Percentiles rank a stretch among this genome's conserved stretches.
Conservation (phyloP, 2,888 invertebrate genomes). For the Stratiomys singularior region DNA sequence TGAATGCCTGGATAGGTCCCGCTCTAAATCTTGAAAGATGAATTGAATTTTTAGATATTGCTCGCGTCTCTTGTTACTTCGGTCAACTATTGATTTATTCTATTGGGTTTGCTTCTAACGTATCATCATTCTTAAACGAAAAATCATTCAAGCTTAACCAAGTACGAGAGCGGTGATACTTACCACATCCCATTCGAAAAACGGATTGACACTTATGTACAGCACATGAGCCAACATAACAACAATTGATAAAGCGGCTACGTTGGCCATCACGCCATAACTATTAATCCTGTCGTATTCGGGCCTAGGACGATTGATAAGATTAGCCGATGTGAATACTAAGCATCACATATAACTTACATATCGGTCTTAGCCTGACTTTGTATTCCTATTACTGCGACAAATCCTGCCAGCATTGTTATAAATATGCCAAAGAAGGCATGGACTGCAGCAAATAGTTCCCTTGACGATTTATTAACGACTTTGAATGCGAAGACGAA, state of each 20-base stretch:
- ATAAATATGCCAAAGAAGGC: conserved; percentile 39
- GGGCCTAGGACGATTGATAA: not conserved
- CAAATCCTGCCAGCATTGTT: conserved; percentile 15
- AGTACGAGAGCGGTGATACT: not conserved
- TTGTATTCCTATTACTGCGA: conserved; percentile 21
- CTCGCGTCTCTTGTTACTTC: too few relatives aligned
- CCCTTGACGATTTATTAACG: not conserved
- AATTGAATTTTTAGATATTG: too few relatives aligned
- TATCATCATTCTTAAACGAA: conserved; percentile 26
- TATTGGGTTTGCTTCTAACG: conserved; percentile 25
- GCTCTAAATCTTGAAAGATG: too few relatives aligned
- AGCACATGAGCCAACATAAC: conserved; percentile 16
- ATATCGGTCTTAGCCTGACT: not conserved
- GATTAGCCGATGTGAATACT: not conserved
- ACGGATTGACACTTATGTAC: conserved; percentile 41
- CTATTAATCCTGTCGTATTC: not conserved
- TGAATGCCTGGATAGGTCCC: too few relatives aligned
- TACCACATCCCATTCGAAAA: conserved; percentile 41
- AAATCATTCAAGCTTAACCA: not conserved
- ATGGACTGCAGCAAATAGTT: conserved; percentile 32
- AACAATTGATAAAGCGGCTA: conserved; percentile 2
- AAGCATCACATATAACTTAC: conserved; percentile 15
- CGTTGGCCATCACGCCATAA: conserved; percentile 6
- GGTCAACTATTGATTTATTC: not conserved
- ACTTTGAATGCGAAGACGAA: conserved; percentile 30